Conservation (phyloP, 37 sponge, comb jelly and placozoan genomes). For the Agelas oroides region DNA sequence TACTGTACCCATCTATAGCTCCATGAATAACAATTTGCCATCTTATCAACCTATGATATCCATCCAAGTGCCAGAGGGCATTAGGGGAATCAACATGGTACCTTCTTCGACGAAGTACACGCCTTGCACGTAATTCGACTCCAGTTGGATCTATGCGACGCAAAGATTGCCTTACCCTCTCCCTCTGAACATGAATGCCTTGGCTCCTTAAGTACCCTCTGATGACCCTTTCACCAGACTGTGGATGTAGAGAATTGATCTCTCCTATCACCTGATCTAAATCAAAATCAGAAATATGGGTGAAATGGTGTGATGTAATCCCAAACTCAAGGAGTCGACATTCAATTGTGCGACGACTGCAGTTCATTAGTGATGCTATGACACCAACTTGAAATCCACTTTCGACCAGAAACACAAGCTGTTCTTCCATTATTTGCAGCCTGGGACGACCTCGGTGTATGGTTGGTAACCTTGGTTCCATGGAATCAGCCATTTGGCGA, state of each 20-base stretch:
- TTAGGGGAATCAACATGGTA: slow-evolving; percentile 64
- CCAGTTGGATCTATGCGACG: slow-evolving; percentile 59
- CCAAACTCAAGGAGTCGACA: slow-evolving; percentile 14
- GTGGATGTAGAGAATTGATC: not conserved
- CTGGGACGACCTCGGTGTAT: slow-evolving; percentile 30
- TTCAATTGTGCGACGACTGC: slow-evolving; percentile 51
- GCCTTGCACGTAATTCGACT: slow-evolving; percentile 19
- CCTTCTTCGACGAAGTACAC: slow-evolving; percentile 47
- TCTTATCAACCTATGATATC: slow-evolving; percentile 70
- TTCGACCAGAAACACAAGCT: slow-evolving; percentile 33
- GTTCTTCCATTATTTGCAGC: slow-evolving; percentile 25
- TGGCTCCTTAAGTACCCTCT: slow-evolving; percentile 3
- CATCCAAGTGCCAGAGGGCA: slow-evolving; percentile 80
- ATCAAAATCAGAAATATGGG: slow-evolving; percentile 1
- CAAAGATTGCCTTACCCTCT: slow-evolving; percentile 63
- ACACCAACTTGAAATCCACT: slow-evolving; percentile 49
- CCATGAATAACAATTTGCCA: slow-evolving; percentile 76
- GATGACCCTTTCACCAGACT: slow-evolving; percentile 38
- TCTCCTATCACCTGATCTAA: slow-evolving; percentile 21
- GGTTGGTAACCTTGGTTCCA: too few relatives aligned
- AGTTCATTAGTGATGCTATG: slow-evolving; percentile 41
- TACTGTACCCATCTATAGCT: too few relatives aligned
- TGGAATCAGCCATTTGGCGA: too few relatives aligned
- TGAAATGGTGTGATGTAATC: slow-evolving; percentile 1
- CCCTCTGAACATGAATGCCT: slow-evolving; percentile 45